A percentile compares a stretch with the other conserved stretches of the same genome.
phyloP scores from a whole-genome alignment of 2,797 vertebrate genomes.

The Thamnophis elegans region DNA sequence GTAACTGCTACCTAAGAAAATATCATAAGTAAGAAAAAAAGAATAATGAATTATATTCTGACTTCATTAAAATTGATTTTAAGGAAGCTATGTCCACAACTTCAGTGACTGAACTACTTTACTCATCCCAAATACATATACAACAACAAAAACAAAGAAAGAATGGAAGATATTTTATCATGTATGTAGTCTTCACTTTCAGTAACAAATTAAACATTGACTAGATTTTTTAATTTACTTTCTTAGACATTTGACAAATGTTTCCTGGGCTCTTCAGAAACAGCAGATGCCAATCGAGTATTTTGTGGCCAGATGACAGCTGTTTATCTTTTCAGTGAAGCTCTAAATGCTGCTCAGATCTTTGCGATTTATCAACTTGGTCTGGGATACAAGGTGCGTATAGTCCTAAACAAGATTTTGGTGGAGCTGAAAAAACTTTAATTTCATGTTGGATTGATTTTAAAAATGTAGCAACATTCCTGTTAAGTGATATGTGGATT shows the following conservation, averaged over 20 bases:
- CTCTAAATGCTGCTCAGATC: slow-evolving; percentile 95
- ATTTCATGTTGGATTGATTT: not conserved
- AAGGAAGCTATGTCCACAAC: not conserved
- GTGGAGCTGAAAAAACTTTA: not conserved
- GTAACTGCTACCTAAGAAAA: not conserved
- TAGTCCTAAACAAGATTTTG: not conserved
- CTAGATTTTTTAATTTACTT: slow-evolving; percentile 36
- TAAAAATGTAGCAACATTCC: not conserved
- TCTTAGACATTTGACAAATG: slow-evolving; percentile 97
- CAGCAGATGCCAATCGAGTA: slow-evolving; percentile 91
- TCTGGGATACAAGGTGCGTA: slow-evolving; percentile 90
- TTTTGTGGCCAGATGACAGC: slow-evolving; percentile 98
- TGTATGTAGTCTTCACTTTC: not conserved
- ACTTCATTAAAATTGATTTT: not conserved
- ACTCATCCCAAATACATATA: no score
- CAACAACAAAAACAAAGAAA: not conserved
- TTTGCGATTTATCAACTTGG: slow-evolving; percentile 97
- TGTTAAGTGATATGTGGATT: accelerated
- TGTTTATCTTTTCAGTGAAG: slow-evolving; percentile 94
- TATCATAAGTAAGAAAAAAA: not conserved
- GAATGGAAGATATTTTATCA: not conserved
- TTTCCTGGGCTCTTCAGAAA: slow-evolving; percentile 97
- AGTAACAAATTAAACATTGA: not conserved
- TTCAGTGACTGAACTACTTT: not conserved
- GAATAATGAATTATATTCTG: not conserved